These are phyloP conservation scores for Punctoribates punctum DNA, from an alignment of 2,888 invertebrate species.

Conservation along the genomic window DNA sequence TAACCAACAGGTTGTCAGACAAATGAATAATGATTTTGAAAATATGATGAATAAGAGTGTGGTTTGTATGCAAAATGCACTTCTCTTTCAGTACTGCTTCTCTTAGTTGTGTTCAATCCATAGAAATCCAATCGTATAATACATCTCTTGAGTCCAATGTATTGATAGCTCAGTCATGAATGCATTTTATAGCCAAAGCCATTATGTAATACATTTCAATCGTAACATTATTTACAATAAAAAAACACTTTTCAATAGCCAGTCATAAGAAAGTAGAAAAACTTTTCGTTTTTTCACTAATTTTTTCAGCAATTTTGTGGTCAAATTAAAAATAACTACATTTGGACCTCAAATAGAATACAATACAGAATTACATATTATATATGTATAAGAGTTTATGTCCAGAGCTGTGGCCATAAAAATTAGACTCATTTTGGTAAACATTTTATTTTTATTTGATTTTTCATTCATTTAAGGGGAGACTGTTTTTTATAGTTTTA, in stretches of 20 bases:
- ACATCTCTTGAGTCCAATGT: background rate
- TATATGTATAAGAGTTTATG: background rate
- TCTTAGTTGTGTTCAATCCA: background rate
- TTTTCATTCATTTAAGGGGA: background rate
- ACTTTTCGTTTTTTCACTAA: background rate
- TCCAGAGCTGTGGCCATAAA: background rate
- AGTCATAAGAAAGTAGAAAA: background rate
- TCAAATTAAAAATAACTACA: background rate
- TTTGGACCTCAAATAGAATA: background rate
- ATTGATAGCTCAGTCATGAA: background rate
- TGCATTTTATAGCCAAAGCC: background rate
- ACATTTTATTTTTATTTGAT: background rate
- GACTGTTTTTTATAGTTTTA: background rate
- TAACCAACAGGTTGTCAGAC: constrained; percentile 26
- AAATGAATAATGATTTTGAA: constrained; percentile 19
- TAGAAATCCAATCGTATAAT: background rate
- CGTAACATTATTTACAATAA: constrained; percentile 19
- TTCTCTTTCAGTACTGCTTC: background rate
- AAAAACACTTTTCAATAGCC: constrained; percentile 19
- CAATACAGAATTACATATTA: background rate
- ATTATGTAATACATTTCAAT: constrained; percentile 16
- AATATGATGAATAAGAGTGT: constrained; percentile 20
- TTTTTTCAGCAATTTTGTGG: constrained; percentile 4
- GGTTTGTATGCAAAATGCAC: background rate
- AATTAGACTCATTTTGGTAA: background rate